These are phyloP conservation scores for Eunapius fragilis DNA, from an alignment of 37 sponge, comb jelly and placozoan genomes.

Conservation along the genomic window DNA sequence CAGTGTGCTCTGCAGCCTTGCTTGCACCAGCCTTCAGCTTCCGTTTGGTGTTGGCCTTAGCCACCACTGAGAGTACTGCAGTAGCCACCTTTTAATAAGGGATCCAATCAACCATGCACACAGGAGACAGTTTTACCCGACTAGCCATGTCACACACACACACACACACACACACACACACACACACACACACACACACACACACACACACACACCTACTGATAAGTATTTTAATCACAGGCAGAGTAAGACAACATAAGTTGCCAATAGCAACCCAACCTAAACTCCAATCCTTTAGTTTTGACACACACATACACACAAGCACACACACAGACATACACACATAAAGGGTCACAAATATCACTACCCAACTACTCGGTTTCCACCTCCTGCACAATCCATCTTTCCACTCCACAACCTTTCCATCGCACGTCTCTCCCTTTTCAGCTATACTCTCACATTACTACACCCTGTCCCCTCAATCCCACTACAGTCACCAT, in stretches of 20 bases:
- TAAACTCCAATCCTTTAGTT: too few species aligned
- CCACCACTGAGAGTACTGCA: slow-evolving; percentile 95
- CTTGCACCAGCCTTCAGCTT: slow-evolving; percentile 61
- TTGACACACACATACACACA: slow-evolving; percentile 1
- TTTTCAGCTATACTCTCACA: too few species aligned
- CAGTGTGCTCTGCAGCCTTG: not conserved
- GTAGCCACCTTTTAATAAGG: slow-evolving; percentile 85
- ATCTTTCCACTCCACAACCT: too few species aligned
- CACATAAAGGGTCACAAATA: not conserved
- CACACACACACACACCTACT: not conserved
- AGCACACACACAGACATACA: not conserved
- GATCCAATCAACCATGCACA: not conserved
- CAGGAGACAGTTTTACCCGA: not conserved
- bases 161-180: not conserved
- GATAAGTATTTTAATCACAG: not conserved
- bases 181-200: not conserved
- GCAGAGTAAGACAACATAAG: not conserved
- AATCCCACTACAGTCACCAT: too few species aligned
- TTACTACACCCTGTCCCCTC: too few species aligned
- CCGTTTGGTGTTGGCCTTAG: slow-evolving; percentile 77
- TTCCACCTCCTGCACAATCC: too few species aligned
- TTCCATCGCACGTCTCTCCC: too few species aligned
- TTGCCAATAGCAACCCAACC: too few species aligned
- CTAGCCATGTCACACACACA: not conserved
- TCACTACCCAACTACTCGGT: too few species aligned